Conservation (phyloP, 2,888 invertebrate species). For the Anthophora plumipes region DNA sequence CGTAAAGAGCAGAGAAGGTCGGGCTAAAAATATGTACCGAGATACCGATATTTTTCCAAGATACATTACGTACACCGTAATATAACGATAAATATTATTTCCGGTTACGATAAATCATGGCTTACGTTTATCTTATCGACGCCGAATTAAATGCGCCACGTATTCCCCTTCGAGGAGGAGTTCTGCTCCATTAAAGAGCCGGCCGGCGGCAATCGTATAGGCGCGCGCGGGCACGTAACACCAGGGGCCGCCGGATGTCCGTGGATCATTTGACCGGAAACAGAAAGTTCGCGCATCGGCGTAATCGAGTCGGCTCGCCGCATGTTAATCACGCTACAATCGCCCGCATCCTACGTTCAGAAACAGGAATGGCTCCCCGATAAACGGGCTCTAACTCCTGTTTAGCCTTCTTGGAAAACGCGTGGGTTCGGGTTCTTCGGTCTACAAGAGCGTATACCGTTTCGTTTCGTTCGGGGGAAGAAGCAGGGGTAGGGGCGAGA, state of each 20-base stretch:
- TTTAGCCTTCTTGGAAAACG: conserved; percentile 19
- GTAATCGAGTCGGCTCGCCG: conserved; percentile 73
- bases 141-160: conserved; percentile 30
- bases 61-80: conserved; percentile 12
- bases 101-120: conserved; percentile 38
- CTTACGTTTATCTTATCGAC: conserved; percentile 38
- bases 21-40: conserved; percentile 38
- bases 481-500: too few relatives aligned
- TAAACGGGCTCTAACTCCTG: conserved; percentile 21
- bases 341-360: conserved; percentile 73
- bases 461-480: too few relatives aligned
- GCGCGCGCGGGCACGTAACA: conserved; percentile 17
- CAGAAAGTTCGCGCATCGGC: conserved; percentile 80
- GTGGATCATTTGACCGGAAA: conserved; percentile 83
- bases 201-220: neutral
- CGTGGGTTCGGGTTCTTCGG: conserved; percentile 16
- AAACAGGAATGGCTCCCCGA: conserved; percentile 45
- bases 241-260: conserved; percentile 77
- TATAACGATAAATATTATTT: conserved; percentile 47
- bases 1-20: conserved; percentile 26
- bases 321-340: conserved; percentile 74
- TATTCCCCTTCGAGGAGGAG: neutral
- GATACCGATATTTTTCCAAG: conserved; percentile 25
- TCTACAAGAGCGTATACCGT: neutral
- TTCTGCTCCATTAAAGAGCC: conserved; percentile 3